phyloP scores from a whole-genome alignment of 1,140 invertebrate species.

The Mylabris phalerata region DNA sequence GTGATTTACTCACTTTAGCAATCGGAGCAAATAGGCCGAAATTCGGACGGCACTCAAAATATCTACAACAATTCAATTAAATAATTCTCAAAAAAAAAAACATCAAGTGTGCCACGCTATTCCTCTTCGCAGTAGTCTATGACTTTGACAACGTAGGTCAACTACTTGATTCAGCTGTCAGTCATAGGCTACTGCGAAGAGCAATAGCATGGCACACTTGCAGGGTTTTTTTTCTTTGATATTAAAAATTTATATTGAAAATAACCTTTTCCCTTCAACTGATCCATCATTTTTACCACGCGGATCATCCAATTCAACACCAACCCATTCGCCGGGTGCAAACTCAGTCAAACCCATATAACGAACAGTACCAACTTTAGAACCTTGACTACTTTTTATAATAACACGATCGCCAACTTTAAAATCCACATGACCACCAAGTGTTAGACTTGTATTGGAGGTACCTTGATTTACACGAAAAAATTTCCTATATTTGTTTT shows the following conservation, averaged over 20 bases:
- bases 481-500: background rate
- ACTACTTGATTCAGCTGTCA: too few species aligned
- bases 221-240: background rate
- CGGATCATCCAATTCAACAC: slow-evolving; percentile 89
- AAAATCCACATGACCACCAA: slow-evolving; percentile 51
- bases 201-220: too few species aligned
- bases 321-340: slow-evolving; percentile 87
- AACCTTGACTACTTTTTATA: slow-evolving; percentile 76
- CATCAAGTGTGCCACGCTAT: too few species aligned
- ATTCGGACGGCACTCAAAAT: slow-evolving; percentile 86
- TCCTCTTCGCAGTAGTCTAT: too few species aligned
- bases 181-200: too few species aligned
- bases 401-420: slow-evolving; percentile 87
- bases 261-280: slow-evolving; percentile 74
- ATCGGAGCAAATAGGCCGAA: slow-evolving; percentile 89
- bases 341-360: slow-evolving; percentile 85
- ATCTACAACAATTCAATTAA: slow-evolving; percentile 54
- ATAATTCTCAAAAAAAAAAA: background rate
- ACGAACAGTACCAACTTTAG: slow-evolving; percentile 79
- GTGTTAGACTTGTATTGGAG: slow-evolving; percentile 54
- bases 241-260: background rate
- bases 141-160: too few species aligned
- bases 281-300: slow-evolving; percentile 94
- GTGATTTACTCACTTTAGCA: slow-evolving; percentile 78
- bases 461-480: slow-evolving; percentile 45